Percentiles rank a stretch among this genome's conserved stretches.
Evolutionary conservation across 2,888 invertebrate genomes (phyloP).

Genomic region (Ischnus inquisitorius): DNA sequence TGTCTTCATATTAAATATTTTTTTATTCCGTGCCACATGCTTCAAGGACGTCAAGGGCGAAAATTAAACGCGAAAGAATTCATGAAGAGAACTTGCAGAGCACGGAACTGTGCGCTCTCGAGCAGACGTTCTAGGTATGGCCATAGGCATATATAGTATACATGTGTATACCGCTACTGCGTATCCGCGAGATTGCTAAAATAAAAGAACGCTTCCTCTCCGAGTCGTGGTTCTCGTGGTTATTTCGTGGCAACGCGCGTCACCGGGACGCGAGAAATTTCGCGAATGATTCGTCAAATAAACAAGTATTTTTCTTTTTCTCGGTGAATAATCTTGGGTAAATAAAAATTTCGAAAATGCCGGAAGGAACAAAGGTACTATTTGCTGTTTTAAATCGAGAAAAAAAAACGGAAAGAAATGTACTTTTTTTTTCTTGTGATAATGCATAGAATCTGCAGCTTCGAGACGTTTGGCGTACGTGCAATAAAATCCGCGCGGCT

Average conservation of each 20-base stretch:
- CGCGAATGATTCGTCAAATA: conserved; percentile 20
- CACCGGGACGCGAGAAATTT: conserved; percentile 22
- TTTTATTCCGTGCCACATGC: neutral
- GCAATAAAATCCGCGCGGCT: conserved; percentile 93
- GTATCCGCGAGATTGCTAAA: neutral
- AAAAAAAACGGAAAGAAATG: neutral
- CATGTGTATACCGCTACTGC: neutral
- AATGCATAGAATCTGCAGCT: conserved; percentile 84
- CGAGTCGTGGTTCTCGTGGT: neutral
- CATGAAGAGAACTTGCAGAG: neutral
- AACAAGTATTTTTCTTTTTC: neutral
- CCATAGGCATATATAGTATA: conserved; percentile 7
- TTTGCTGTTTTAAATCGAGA: neutral
- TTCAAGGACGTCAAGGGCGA: neutral
- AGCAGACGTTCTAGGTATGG: neutral
- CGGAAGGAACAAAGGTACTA: conserved; percentile 70
- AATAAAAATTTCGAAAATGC: conserved; percentile 69
- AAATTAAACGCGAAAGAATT: conserved; percentile 30
- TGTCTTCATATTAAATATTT: neutral
- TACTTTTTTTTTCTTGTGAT: neutral
- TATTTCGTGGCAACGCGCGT: conserved; percentile 14
- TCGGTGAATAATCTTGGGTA: neutral
- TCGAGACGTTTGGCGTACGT: conserved; percentile 92
- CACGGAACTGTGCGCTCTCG: neutral
- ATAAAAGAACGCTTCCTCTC: conserved; percentile 40